Base-by-base conservation (phyloP, 2,888 invertebrate species). In the Lasioglossum calceatum region DNA sequence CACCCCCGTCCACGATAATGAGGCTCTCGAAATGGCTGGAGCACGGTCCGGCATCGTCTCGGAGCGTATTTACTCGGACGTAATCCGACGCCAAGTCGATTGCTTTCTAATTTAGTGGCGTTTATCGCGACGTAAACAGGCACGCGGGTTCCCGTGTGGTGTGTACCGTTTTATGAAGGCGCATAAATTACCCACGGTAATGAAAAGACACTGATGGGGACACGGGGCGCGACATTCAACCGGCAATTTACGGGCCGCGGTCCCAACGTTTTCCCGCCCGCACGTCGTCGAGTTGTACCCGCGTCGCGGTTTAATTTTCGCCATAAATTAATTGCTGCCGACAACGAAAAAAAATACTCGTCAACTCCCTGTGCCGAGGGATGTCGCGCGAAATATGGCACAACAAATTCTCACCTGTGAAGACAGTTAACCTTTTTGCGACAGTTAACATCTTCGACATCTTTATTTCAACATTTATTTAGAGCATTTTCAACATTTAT, bases 121-220 rank as follows among this genome's bases (percentile, higher is more conserved):
- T 79, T 84, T 76, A 72, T 75, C 78, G 61, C 78, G 39, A 19
- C 84, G 42, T 83, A 83, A 85, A 84, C 75, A 47, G 47, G 47
- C 47, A 39, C 39, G 23, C 44, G 44, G 23, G 73, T 47, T 36
- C 54, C 44, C 4, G 44, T 16, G 10, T n/a, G 0, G 27, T 47
- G 44, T 50, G 50, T 19, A 32, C n/a, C 50, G 64, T 76, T 61
- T 76, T 44, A 72, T 7, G n/a, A 27, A 1, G 50, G 27, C n/a
- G n/a, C n/a, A 74, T 77, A 73, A 85, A 84, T 84, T 84, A 76
- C 14, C 8, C 27, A 39, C n/a, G n/a, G 23, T 58, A 42, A 36
- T 74, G n/a, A 44, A 47, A 74, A 47, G 19, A 19, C 79, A 47
- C 47, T 44, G n/a, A 47, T 14, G 64, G 73, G 39, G 50, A 71